Conservation (phyloP, 2,888 invertebrate species). For the Hypena proboscidalis region DNA sequence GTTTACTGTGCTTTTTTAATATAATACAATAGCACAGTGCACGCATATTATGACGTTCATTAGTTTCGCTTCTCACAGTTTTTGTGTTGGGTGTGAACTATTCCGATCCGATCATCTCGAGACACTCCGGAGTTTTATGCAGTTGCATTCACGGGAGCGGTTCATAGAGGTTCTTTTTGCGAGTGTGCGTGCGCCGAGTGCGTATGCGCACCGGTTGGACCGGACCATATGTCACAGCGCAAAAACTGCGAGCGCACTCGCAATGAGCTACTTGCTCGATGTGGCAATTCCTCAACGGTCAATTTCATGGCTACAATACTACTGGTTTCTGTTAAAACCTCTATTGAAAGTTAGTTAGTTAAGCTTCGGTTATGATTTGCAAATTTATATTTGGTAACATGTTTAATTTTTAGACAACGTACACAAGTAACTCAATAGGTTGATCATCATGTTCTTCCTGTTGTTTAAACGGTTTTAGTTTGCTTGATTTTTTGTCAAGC, state of each 20-base stretch:
- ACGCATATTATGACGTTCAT: slow-evolving; percentile 5
- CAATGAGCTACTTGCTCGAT: background rate
- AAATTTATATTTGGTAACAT: too few species aligned
- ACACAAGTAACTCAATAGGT: too few species aligned
- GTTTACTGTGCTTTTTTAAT: too few species aligned
- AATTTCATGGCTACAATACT: background rate
- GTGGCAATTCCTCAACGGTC: slow-evolving; percentile 1
- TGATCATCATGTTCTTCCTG: background rate
- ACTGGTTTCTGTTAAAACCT: too few species aligned
- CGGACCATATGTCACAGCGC: slow-evolving; percentile 46
- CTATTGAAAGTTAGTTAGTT: too few species aligned
- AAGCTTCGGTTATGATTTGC: too few species aligned
- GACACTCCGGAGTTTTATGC: slow-evolving; percentile 5
- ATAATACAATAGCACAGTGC: too few species aligned
- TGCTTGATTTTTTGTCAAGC: too few species aligned
- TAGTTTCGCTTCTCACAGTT: slow-evolving; percentile 27
- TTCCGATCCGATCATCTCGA: slow-evolving; percentile 21
- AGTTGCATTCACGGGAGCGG: background rate
- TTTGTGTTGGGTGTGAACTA: slow-evolving; percentile 27
- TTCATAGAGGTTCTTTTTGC: slow-evolving; percentile 1
- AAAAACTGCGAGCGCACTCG: slow-evolving; percentile 29
- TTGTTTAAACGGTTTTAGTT: too few species aligned
- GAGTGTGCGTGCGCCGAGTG: slow-evolving; percentile 12
- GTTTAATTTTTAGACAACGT: too few species aligned
- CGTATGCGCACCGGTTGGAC: slow-evolving; percentile 32